Percentiles rank a stretch among this genome's conserved stretches.
Conservation (phyloP, 1,140 invertebrate genomes). For the Pollicipes pollicipes region DNA sequence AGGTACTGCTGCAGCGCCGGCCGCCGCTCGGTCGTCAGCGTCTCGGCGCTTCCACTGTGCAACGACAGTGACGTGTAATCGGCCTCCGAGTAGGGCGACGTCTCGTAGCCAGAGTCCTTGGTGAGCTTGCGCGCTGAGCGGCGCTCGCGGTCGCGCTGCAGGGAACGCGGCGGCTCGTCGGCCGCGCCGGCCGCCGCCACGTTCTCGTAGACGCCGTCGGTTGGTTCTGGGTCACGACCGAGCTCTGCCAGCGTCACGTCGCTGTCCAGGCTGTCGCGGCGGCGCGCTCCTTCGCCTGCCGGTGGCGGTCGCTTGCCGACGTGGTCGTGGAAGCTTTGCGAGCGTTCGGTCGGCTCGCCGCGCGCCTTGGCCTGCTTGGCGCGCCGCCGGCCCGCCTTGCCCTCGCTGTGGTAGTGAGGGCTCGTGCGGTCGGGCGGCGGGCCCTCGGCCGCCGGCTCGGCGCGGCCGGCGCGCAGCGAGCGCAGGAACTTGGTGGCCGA, state of each 20-base stretch:
- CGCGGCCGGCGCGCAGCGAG: not conserved
- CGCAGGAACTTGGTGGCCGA: slow-evolving; percentile 1
- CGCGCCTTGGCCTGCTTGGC: slow-evolving; percentile 16
- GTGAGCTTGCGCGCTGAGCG: slow-evolving; percentile 23
- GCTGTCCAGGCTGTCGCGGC: not conserved
- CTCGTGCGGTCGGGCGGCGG: slow-evolving; percentile 9
- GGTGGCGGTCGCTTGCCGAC: not conserved
- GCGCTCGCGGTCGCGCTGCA: slow-evolving; percentile 19
- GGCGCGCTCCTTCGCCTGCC: not conserved
- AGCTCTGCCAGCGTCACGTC: not conserved
- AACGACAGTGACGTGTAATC: slow-evolving; percentile 22
- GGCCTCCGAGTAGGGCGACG: slow-evolving; percentile 21
- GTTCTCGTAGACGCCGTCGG: not conserved
- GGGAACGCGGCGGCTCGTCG: slow-evolving; percentile 10
- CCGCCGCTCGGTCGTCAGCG: slow-evolving; percentile 3
- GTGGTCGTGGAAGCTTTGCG: slow-evolving; percentile 24
- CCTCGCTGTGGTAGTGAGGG: slow-evolving; percentile 17
- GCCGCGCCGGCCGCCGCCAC: not conserved
- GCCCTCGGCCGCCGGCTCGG: not conserved
- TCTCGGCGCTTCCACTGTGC: slow-evolving; percentile 1
- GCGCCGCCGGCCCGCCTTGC: slow-evolving; percentile 14
- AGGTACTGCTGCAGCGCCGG: slow-evolving; percentile 1
- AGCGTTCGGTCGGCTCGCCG: slow-evolving; percentile 20
- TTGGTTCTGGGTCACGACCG: not conserved
- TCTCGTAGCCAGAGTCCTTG: slow-evolving; percentile 27